phyloP scores from a whole-genome alignment of 2,888 invertebrate species.

The Eilema depressum region DNA sequence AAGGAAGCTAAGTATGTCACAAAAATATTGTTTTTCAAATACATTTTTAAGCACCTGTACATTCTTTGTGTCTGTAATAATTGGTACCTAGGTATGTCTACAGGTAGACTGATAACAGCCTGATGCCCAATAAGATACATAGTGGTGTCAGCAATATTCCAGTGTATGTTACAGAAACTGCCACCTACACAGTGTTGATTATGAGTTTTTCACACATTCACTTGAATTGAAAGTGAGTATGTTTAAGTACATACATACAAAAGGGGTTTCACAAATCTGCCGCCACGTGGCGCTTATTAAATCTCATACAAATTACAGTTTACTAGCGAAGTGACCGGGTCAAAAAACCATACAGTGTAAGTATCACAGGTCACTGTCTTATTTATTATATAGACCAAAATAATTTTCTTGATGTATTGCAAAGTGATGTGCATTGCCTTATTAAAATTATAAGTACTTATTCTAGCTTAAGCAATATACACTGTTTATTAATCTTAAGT shows the following conservation, averaged over 20 bases:
- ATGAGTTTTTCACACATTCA: background rate
- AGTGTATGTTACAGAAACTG: background rate
- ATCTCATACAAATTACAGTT: no score
- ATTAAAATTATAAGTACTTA: slow-evolving; percentile 4
- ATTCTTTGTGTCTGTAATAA: background rate
- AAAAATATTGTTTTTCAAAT: background rate
- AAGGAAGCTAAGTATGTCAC: background rate
- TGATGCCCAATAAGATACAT: no score
- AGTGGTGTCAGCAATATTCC: no score
- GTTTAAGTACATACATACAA: background rate
- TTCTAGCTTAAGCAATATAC: background rate
- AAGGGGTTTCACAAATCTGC: background rate
- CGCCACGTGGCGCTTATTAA: no score
- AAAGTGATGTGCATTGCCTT: slow-evolving; percentile 2
- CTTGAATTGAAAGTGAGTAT: background rate
- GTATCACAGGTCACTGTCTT: background rate
- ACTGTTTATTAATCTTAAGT: slow-evolving; percentile 1
- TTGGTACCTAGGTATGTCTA: background rate
- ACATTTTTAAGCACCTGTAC: background rate
- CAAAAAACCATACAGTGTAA: no score
- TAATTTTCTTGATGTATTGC: background rate
- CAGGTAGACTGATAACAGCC: no score
- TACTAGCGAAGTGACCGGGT: no score
- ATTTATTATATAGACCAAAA: background rate
- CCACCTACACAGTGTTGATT: background rate